Base-by-base conservation (phyloP, 2,113 vertebrate species). In the Paralichthys olivaceus region DNA sequence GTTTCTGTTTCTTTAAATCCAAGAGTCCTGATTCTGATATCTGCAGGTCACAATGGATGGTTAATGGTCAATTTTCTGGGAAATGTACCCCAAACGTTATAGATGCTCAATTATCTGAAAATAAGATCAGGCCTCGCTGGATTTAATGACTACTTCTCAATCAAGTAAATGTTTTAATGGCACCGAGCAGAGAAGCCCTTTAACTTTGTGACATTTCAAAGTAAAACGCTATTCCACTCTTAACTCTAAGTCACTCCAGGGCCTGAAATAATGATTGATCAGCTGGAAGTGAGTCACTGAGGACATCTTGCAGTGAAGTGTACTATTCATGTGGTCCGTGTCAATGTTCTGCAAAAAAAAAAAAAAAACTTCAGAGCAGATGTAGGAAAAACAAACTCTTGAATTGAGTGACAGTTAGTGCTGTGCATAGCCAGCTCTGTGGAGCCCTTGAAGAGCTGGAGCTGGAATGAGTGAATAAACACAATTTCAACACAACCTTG, bases 341-440 rank as follows among this genome's bases (percentile, higher is more conserved):
- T 79, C 29, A 59, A 72, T 72, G 53, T 72, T 17, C 49, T 63
- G 66, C 12, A 25, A 64, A 29, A 56, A n/a, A 3, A 8, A 34
- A 34, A 34, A 34, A 1, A 34, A 20, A 12, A 54, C 57, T 79
- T 79, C 26, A 69, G 11, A 60, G 51, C 23, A 23, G 34, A 45
- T 45, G 20, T 67, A 51, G 26, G 40, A 55, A 55, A 75, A 59
- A 63, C 29, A 60, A 69, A 55, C 15, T 22, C 9, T 23, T 6
- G 34, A 56, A 47, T 2, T 56, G 55, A 75, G 8, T 75, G 75
- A 72, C 53, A 17, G 63, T 78, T 59, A 62, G 71, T 64, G 77
- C 79, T 81, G 86, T 89, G 88, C 88, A 89, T 84, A 86, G 77
- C 79, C 80, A 66, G 75, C 72, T 79, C 79, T 69, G 56, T 74